phyloP scores from a whole-genome alignment of 2,113 vertebrate species.

The Limanda limanda region DNA sequence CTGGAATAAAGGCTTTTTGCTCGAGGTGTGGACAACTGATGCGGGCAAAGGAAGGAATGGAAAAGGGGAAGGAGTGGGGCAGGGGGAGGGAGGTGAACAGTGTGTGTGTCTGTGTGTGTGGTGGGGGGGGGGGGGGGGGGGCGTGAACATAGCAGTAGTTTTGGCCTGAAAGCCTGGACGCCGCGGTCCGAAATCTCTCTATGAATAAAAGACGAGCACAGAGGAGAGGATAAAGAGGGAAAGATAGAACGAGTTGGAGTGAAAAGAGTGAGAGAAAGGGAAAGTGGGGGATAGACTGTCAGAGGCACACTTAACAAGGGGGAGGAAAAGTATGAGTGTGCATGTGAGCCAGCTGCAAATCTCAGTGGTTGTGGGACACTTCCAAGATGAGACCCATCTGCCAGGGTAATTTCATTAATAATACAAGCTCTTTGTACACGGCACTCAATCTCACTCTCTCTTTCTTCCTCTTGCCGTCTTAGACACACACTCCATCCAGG shows the following conservation, averaged over 20 bases:
- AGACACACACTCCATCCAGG: constrained; percentile 22
- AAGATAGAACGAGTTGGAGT: constrained; percentile 55
- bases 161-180: constrained; percentile 75
- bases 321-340: constrained; percentile 14
- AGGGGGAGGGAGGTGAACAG: not conserved
- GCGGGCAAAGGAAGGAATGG: constrained; percentile 34
- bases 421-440: constrained; percentile 78
- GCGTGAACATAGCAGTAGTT: constrained; percentile 35
- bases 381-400: constrained; percentile 80
- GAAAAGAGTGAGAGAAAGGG: constrained; percentile 48
- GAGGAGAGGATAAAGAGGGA: constrained; percentile 57
- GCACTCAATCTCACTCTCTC: constrained; percentile 62
- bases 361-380: constrained; percentile 69
- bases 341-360: constrained; percentile 69
- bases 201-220: constrained; percentile 76
- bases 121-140: not conserved
- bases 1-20: constrained; percentile 53
- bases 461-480: constrained; percentile 26
- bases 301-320: constrained; percentile 65
- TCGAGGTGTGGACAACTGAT: constrained; percentile 63
- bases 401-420: constrained; percentile 79
- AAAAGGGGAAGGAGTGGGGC: constrained; percentile 2
- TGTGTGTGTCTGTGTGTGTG: not conserved
- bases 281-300: constrained; percentile 27
- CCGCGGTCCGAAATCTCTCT: constrained; percentile 60